phyloP scores from a whole-genome alignment of 2,797 vertebrate species.

The Nannoperca australis region DNA sequence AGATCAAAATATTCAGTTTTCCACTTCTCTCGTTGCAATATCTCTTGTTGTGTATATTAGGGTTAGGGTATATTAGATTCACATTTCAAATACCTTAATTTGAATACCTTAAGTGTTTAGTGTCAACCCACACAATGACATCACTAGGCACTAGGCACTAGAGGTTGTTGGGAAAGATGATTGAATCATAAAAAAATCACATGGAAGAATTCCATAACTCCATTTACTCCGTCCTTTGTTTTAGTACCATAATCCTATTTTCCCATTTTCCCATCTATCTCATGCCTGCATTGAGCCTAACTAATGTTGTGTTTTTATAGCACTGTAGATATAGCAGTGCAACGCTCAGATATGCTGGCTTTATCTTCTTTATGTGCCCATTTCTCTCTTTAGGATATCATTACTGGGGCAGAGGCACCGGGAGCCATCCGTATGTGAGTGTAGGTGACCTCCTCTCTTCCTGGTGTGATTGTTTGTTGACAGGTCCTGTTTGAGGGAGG shows the following conservation, averaged over 20 bases:
- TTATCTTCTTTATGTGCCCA: slow-evolving; percentile 75
- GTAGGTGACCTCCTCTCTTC: slow-evolving; percentile 73
- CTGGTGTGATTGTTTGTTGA: slow-evolving; percentile 73
- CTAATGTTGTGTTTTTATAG: slow-evolving; percentile 74
- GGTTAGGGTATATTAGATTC: slow-evolving; percentile 12
- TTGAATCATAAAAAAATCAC: slow-evolving; percentile 65
- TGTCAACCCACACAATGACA: slow-evolving; percentile 30
- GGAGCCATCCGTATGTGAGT: slow-evolving; percentile 56
- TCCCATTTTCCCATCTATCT: slow-evolving; percentile 53
- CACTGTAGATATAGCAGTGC: slow-evolving; percentile 57
- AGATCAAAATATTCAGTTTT: background rate
- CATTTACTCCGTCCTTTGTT: slow-evolving; percentile 64
- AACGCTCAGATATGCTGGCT: slow-evolving; percentile 50
- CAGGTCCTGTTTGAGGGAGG: slow-evolving; percentile 64
- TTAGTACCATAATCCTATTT: slow-evolving; percentile 66
- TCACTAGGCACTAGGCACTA: slow-evolving; percentile 23
- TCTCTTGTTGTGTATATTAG: background rate
- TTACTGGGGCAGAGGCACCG: slow-evolving; percentile 60
- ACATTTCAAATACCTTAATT: slow-evolving; percentile 14
- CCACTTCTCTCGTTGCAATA: background rate
- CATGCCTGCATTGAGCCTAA: slow-evolving; percentile 50
- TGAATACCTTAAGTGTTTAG: no score
- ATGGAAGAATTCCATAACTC: slow-evolving; percentile 50
- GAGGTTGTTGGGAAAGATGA: slow-evolving; percentile 53
- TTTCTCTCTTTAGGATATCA: slow-evolving; percentile 76